Evolutionary conservation across 2,113 vertebrate species (phyloP), one percentile per base, ranked within the genome.

Genomic region (Caranx melampygus): DNA sequence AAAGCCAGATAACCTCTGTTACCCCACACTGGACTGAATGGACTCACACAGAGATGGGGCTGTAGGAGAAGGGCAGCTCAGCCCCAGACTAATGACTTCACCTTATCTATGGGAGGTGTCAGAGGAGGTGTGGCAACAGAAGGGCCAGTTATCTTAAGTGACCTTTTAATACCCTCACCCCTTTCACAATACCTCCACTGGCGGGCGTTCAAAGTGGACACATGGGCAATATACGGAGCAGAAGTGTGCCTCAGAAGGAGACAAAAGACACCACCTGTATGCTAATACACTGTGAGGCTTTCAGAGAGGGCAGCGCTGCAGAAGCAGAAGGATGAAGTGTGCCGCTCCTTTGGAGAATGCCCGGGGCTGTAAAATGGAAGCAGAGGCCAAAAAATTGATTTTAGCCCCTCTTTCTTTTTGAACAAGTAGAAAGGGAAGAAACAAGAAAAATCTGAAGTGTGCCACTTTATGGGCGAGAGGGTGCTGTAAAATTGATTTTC

Each of bases 401-500:
- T 82, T 68, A 69, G 54, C 55, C 67, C 59, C 18, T 68, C 55
- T 81, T 87, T 91, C 82, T 91, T 79, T 71, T 67, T 42, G 0
- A 58, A 59, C 14, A 92, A 87, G 73, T 82, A 82, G 40, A 91
- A 82, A 82, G 77, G 86, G 26, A 79, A 89, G 83, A 82, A 73
- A 83, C 63, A 76, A 89, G 82, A 72, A 79, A 73, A 77, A 71
- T 57, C 58, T 68, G 71, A 83, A 88, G 83, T 79, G 85, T 85
- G 91, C 63, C 77, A 82, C 84, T 93, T 91, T 91, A 85, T 68
- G 74, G 77, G 49, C 51, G 40, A 78, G 73, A 84, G 55, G 70
- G 72, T 61, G 89, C 85, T 85, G 91, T 93, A 85, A 93, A 94
- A 95, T 94, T 52, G 90, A 94, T 95, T 92, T 94, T 93, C 85